Evolutionary conservation across 2,888 invertebrate genomes (phyloP), one percentile per base, ranked within the genome.

Genomic region (Aphodius granarius): DNA sequence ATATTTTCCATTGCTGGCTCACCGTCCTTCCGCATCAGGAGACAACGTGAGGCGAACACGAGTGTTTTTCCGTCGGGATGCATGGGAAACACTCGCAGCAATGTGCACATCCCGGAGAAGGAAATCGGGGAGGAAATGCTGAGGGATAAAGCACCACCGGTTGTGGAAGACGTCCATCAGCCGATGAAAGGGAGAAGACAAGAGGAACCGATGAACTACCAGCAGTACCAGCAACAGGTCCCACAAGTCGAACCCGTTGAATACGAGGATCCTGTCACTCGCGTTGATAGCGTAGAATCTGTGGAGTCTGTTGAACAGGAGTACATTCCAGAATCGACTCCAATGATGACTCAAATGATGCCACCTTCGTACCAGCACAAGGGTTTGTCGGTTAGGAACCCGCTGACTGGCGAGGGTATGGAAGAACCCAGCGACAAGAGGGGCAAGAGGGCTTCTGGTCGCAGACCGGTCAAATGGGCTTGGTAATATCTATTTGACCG

Each of bases 1-100:
- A 84, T 86, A 78, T 86, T 85, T 78, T 86, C 86, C 0, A 83
- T 85, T 19, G 84, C 84, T 23, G 87, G 86, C 3, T 81, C 83
- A 9, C 83, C 84, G 73, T 86, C 85, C 0, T 80, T 85, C 76
- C 83, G 83, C 73, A 83, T 84, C 17, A 83, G 82, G 68, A 78
- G 81, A 5, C 73, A 84, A 20, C 78, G 81, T 17, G 81, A 81
- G 63, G 77, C 73, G 13, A 77, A 75, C 66, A 82, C 79, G 23
- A 83, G 79, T 70, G 83, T 83, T 22, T 82, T 82, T 73, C 82
- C 82, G 2, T 77, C 73, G 9, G 82, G 82, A 6, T 81, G 81
- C 73, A 82, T 82, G 81, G 82, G 82, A 6, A 81, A 79, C 43
- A n/a, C 19, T 6, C 43, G 43, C 1, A 43, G 43, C 43, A 9